These are phyloP conservation scores for Oreochromis grahami DNA, from an alignment of 2,797 vertebrate species.

Conservation along the genomic window DNA sequence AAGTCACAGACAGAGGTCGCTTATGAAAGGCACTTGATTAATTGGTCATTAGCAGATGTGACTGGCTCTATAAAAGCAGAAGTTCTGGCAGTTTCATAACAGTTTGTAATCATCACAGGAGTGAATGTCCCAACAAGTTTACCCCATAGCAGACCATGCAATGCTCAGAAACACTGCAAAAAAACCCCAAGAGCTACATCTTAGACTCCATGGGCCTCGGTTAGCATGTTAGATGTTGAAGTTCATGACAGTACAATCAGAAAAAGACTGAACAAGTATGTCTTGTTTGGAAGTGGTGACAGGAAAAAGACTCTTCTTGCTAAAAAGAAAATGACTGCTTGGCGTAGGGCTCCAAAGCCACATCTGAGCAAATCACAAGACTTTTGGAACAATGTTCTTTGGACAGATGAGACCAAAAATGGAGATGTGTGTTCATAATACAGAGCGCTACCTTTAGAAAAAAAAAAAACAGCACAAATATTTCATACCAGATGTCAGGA, in stretches of 20 bases:
- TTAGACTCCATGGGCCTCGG: not conserved
- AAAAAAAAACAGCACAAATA: not conserved
- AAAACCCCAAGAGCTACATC: not conserved
- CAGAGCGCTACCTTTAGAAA: rapidly evolving
- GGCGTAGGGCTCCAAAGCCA: not conserved
- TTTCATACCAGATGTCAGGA: not conserved
- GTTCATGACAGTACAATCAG: not conserved
- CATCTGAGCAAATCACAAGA: not conserved
- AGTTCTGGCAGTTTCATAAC: not conserved
- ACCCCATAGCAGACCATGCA: not conserved
- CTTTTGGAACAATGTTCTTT: not conserved
- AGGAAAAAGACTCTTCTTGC: not conserved
- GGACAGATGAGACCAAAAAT: not conserved
- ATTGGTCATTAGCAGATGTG: not conserved
- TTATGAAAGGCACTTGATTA: not conserved
- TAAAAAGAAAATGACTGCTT: not conserved
- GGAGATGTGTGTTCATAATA: not conserved
- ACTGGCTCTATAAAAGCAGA: not conserved
- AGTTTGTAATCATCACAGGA: not conserved
- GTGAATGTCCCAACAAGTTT: not conserved
- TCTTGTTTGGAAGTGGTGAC: not conserved
- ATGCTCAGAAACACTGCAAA: not conserved
- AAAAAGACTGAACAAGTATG: not conserved
- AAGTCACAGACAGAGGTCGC: not conserved
- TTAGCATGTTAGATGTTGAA: not conserved